phyloP scores from a whole-genome alignment of 2,113 vertebrate species.

The Reinhardtius hippoglossoides region DNA sequence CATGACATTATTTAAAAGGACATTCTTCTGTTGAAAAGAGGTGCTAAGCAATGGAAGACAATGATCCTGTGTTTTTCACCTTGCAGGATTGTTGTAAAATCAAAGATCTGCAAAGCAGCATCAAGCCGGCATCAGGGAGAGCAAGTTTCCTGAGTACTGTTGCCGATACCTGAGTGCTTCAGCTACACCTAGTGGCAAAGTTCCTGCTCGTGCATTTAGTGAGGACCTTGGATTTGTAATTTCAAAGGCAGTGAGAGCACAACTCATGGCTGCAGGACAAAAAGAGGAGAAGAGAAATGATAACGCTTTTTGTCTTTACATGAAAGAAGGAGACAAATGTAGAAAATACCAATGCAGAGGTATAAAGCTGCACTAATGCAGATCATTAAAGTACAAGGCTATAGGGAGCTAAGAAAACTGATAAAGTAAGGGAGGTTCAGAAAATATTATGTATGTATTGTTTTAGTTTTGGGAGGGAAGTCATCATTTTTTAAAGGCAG shows the following conservation, averaged over 20 bases:
- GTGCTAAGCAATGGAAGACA: conserved; percentile 6
- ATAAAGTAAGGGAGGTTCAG: neutral
- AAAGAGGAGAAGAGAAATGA: neutral
- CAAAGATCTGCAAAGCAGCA: conserved; percentile 8
- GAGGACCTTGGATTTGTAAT: conserved; percentile 18
- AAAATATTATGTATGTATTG: neutral
- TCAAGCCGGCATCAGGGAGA: conserved; percentile 14
- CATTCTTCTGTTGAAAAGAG: neutral
- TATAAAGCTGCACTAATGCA: neutral
- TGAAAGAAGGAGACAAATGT: neutral
- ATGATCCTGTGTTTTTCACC: conserved; percentile 4
- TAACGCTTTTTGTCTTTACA: neutral
- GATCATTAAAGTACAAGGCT: neutral
- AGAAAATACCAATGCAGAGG: neutral
- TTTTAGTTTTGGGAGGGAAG: neutral
- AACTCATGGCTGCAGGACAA: neutral
- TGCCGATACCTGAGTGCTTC: conserved; percentile 77
- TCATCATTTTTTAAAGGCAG: no score
- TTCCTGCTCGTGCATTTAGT: conserved; percentile 35
- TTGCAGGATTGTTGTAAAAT: neutral
- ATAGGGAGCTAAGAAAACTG: neutral
- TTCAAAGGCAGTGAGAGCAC: conserved; percentile 2
- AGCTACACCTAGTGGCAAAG: conserved; percentile 85
- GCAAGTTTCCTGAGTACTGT: conserved; percentile 3
- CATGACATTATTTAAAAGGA: neutral